Evolutionary conservation across 2,113 vertebrate genomes (phyloP).

Genomic region (Hypocryptadius cinnamomeus): DNA sequence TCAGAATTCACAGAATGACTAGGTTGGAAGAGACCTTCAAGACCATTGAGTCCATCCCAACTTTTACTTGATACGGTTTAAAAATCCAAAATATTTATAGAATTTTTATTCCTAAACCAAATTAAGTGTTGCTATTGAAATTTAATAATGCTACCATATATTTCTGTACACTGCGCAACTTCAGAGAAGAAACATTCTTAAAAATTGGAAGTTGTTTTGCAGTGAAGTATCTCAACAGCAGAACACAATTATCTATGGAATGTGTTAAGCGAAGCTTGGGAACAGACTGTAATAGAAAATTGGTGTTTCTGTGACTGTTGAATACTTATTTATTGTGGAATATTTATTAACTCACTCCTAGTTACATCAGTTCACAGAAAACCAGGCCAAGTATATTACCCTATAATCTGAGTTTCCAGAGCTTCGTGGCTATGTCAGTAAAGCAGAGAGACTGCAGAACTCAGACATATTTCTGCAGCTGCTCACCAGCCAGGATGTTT

Average conservation of each 20-base stretch:
- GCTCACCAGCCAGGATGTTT: not conserved
- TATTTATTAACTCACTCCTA: conserved; percentile 30
- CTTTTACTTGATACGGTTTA: not conserved
- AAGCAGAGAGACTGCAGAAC: not conserved
- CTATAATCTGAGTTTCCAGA: not conserved
- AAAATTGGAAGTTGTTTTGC: not conserved
- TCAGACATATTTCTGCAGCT: not conserved
- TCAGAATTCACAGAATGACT: not conserved
- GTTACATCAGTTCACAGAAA: not conserved
- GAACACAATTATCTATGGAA: not conserved
- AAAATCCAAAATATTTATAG: not conserved
- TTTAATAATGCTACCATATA: not conserved
- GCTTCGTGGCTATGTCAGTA: not conserved
- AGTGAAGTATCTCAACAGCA: not conserved
- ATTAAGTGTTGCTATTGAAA: not conserved
- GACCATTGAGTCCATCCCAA: not conserved
- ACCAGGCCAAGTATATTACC: not conserved
- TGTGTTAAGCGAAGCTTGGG: not conserved
- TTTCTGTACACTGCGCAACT: not conserved
- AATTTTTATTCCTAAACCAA: not conserved
- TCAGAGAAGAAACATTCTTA: not conserved
- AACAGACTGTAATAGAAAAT: conserved; percentile 4
- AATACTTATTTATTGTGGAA: not conserved
- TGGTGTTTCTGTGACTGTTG: not conserved
- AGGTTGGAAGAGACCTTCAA: not conserved